Evolutionary conservation across 2,888 invertebrate species (phyloP).

Genomic region (Leptogaster cylindrica): DNA sequence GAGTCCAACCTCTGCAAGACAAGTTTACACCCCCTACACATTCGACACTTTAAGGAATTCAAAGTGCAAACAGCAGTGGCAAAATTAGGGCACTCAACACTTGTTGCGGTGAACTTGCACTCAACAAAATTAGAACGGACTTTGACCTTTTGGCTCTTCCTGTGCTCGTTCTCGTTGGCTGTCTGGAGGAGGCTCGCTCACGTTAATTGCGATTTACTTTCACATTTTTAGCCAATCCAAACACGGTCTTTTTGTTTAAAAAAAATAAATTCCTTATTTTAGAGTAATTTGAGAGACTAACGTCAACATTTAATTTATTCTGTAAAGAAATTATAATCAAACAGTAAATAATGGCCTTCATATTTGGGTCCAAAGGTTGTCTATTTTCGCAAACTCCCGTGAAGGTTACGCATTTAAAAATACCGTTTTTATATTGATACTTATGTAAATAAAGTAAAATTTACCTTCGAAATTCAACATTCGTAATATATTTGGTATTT

Average conservation of each 20-base stretch:
- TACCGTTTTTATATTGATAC: background rate
- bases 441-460: background rate
- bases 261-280: too few relatives aligned
- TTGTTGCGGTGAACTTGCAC: background rate
- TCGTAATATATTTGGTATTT: constrained; percentile 26
- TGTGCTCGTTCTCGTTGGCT: background rate
- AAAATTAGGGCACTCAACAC: background rate
- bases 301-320: constrained; percentile 34
- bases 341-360: constrained; percentile 13
- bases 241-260: too few relatives aligned
- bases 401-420: background rate
- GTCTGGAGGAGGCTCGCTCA: background rate
- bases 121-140: constrained; percentile 14
- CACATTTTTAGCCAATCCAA: too few relatives aligned
- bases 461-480: constrained; percentile 40
- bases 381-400: constrained; percentile 11
- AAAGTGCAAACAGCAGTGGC: too few relatives aligned
- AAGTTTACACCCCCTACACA: too few relatives aligned
- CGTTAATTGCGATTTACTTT: too few relatives aligned
- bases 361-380: constrained; percentile 27
- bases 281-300: too few relatives aligned
- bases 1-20: too few relatives aligned
- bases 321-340: constrained; percentile 4
- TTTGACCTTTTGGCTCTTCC: background rate
- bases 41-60: too few relatives aligned